These are phyloP conservation scores for Notothenia coriiceps DNA, from an alignment of 2,113 vertebrate genomes.

Conservation along the genomic window DNA sequence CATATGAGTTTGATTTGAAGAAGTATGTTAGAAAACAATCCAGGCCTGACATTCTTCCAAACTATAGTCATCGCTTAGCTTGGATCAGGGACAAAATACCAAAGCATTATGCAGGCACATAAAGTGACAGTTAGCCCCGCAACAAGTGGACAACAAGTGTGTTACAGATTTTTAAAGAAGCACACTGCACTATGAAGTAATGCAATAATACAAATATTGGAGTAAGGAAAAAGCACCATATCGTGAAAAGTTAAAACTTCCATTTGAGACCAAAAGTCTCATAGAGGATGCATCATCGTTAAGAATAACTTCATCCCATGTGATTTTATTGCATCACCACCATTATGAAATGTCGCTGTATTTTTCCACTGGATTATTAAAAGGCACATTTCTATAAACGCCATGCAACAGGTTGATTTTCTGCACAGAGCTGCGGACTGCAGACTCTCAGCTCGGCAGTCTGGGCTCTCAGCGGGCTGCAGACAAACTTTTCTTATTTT, in stretches of 20 bases:
- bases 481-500: slow-evolving; percentile 15
- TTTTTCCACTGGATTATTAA: not conserved
- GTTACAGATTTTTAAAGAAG: not conserved
- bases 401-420: slow-evolving; percentile 4
- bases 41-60: not conserved
- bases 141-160: not conserved
- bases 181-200: not conserved
- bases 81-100: slow-evolving; percentile 22
- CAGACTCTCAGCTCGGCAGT: not conserved
- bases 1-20: no score
- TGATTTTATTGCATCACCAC: not conserved
- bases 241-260: not conserved
- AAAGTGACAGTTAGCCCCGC: slow-evolving; percentile 1
- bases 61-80: slow-evolving; percentile 26
- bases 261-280: not conserved
- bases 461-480: slow-evolving; percentile 11
- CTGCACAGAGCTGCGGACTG: not conserved
- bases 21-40: slow-evolving; percentile 8
- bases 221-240: not conserved
- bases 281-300: not conserved
- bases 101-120: slow-evolving; percentile 1
- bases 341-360: rapidly evolving
- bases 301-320: not conserved
- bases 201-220: not conserved
- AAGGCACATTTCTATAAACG: not conserved